These are phyloP conservation scores for Kryphioiulus occultus DNA, from an alignment of 2,888 invertebrate genomes.

Conservation along the genomic window DNA sequence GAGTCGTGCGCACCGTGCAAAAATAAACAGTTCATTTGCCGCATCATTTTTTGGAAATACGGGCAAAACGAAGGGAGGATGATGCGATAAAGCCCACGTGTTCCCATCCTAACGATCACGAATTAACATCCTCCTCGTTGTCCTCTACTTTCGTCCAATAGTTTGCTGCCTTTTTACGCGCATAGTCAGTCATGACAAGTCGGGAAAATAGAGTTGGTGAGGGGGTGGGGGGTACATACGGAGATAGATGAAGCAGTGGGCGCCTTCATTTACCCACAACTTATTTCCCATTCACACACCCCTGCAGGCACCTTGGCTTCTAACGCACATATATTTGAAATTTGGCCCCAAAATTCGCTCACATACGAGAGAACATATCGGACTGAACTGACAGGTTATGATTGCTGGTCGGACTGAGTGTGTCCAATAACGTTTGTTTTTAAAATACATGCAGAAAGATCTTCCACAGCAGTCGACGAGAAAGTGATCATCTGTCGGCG, in stretches of 20 bases:
- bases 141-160: slow-evolving; percentile 23
- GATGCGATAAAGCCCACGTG: neutral
- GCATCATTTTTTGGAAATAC: neutral
- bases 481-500: neutral
- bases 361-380: neutral
- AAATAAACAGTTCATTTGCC: slow-evolving; percentile 1
- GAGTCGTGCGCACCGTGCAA: neutral
- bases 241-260: neutral
- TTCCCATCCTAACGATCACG: neutral
- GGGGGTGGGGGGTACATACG: neutral
- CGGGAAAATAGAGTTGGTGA: slow-evolving; percentile 14
- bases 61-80: neutral
- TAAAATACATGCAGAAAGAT: neutral
- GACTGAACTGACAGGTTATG: neutral
- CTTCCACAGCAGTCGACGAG: neutral
- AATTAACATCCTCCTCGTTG: slow-evolving; percentile 23
- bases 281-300: neutral
- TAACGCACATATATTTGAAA: slow-evolving; percentile 1
- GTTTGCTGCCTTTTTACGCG: slow-evolving; percentile 4
- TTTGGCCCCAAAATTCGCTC: neutral
- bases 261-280: slow-evolving; percentile 14
- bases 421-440: neutral
- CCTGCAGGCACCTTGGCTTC: neutral
- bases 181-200: slow-evolving; percentile 14
- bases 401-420: neutral